phyloP scores from a whole-genome alignment of 2,888 invertebrate species.

The Patella depressa region DNA sequence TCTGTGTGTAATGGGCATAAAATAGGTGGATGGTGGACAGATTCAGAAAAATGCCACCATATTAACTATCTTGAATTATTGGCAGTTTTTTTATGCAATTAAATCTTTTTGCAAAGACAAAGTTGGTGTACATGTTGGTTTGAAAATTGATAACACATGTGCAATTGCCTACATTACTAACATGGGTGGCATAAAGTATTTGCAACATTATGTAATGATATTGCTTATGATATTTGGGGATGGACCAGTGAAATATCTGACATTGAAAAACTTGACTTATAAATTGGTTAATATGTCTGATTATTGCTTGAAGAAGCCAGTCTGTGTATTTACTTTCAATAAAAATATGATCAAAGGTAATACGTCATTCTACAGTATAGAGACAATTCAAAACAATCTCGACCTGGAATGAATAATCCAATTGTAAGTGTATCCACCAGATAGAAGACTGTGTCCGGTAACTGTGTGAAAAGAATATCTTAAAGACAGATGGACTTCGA shows the following conservation, averaged over 20 bases:
- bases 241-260: slow-evolving; percentile 7
- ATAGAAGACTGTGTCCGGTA: background rate
- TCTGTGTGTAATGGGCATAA: background rate
- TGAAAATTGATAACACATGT: too few species aligned
- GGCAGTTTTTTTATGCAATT: background rate
- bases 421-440: slow-evolving; percentile 6
- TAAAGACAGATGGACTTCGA: background rate
- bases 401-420: background rate
- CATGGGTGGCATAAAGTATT: slow-evolving; percentile 20
- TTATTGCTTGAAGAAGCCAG: background rate
- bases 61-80: background rate
- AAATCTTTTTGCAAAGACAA: too few species aligned
- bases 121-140: too few species aligned
- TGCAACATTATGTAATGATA: slow-evolving; percentile 15
- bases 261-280: background rate
- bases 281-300: background rate
- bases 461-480: background rate
- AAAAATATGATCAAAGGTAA: background rate
- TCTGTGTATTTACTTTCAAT: background rate
- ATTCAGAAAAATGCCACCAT: background rate
- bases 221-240: too few species aligned
- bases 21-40: background rate
- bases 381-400: background rate
- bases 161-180: slow-evolving; percentile 9
- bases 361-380: background rate